Evolutionary conservation across 2,888 invertebrate genomes (phyloP).

Genomic region (Lapara coniferarum): DNA sequence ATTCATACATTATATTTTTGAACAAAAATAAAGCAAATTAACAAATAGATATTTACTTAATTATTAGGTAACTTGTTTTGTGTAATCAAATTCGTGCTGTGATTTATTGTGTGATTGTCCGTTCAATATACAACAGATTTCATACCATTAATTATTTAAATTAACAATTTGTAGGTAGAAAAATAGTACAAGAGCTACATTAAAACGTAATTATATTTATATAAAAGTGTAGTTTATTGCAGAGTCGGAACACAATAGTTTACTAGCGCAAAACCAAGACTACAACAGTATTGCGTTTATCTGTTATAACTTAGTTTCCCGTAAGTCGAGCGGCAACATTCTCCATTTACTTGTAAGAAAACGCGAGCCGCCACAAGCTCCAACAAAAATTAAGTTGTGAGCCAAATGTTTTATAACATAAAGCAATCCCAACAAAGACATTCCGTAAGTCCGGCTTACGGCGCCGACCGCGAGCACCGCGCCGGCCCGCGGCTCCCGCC

Average conservation of each 20-base stretch:
- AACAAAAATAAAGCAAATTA: no score
- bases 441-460: conserved; percentile 76
- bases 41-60: no score
- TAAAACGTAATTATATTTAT: neutral
- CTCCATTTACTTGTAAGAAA: conserved; percentile 23
- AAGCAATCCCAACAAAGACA: conserved; percentile 74
- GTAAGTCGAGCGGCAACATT: conserved; percentile 21
- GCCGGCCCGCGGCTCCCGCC: conserved; percentile 43
- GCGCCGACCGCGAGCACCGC: conserved; percentile 48
- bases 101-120: no score
- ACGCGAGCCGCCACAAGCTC: conserved; percentile 23
- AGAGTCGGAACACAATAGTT: conserved; percentile 32
- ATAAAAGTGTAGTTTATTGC: neutral
- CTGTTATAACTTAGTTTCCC: conserved; percentile 27
- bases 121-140: neutral
- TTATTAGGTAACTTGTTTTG: no score
- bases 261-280: neutral
- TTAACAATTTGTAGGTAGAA: neutral
- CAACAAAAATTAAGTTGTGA: conserved; percentile 27
- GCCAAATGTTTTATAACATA: conserved; percentile 55
- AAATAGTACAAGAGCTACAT: neutral
- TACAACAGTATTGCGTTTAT: conserved; percentile 21
- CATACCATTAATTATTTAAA: neutral
- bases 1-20: no score
- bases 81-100: neutral